Conservation (phyloP, 2,113 vertebrate species). For the Glaucidium brasilianum region DNA sequence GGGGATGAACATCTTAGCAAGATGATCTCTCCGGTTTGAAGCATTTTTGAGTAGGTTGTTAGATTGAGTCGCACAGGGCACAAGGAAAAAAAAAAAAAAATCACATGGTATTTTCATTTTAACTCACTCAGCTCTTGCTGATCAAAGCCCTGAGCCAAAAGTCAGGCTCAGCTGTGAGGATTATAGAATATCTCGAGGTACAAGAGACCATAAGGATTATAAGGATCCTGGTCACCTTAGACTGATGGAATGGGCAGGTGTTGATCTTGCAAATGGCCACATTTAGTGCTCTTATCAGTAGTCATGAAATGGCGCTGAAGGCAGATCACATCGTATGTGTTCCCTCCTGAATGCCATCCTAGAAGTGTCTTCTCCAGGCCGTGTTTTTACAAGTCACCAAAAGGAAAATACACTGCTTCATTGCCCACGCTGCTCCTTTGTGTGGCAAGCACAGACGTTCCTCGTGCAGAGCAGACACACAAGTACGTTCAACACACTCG, state of each 20-base stretch:
- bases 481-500: background rate
- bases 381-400: background rate
- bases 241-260: background rate
- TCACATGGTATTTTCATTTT: background rate
- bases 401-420: background rate
- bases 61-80: accelerated
- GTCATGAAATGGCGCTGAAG: background rate
- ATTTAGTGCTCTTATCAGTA: background rate
- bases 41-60: background rate
- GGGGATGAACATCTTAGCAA: background rate
- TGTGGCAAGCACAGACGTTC: background rate
- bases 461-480: background rate
- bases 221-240: background rate
- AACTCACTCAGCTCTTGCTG: background rate
- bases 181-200: background rate
- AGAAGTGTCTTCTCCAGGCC: background rate
- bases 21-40: background rate
- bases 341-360: background rate
- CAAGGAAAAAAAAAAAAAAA: accelerated
- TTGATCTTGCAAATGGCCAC: background rate
- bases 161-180: background rate
- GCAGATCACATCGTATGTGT: background rate
- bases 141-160: background rate
- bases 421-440: background rate
- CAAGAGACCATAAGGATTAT: background rate